Evolutionary conservation across 2,888 invertebrate genomes (phyloP).

Genomic region (Autographa gamma): DNA sequence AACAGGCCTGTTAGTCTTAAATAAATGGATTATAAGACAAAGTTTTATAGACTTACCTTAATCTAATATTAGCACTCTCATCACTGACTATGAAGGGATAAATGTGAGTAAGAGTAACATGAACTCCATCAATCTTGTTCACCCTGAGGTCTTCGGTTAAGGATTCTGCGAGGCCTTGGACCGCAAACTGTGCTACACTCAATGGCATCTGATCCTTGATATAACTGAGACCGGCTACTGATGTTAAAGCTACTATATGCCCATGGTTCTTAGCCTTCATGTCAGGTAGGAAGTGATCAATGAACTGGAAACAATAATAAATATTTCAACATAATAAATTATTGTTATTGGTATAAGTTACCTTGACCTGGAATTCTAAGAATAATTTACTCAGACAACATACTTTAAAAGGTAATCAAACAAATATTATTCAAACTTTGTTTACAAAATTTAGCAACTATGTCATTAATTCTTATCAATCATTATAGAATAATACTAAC

Average conservation of each 20-base stretch:
- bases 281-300: conserved; percentile 89
- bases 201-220: conserved; percentile 89
- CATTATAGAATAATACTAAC: conserved; percentile 70
- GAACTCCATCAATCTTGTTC: conserved; percentile 87
- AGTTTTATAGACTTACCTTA: conserved; percentile 86
- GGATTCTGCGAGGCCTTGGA: conserved; percentile 90
- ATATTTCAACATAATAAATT: not conserved
- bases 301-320: conserved; percentile 78
- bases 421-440: not conserved
- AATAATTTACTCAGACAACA: not conserved
- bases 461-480: not conserved
- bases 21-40: too few species aligned
- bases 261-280: conserved; percentile 90
- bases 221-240: conserved; percentile 90
- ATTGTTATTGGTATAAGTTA: not conserved
- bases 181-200: conserved; percentile 91
- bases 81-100: conserved; percentile 90
- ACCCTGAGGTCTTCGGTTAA: conserved; percentile 90
- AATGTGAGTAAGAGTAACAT: conserved; percentile 89
- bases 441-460: not conserved
- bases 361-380: not conserved
- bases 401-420: not conserved
- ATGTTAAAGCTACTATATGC: conserved; percentile 90
- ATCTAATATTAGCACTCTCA: conserved; percentile 86
- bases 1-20: too few species aligned